Conservation (phyloP, 1,140 invertebrate genomes). For the Scaptodrosophila lebanonensis region DNA sequence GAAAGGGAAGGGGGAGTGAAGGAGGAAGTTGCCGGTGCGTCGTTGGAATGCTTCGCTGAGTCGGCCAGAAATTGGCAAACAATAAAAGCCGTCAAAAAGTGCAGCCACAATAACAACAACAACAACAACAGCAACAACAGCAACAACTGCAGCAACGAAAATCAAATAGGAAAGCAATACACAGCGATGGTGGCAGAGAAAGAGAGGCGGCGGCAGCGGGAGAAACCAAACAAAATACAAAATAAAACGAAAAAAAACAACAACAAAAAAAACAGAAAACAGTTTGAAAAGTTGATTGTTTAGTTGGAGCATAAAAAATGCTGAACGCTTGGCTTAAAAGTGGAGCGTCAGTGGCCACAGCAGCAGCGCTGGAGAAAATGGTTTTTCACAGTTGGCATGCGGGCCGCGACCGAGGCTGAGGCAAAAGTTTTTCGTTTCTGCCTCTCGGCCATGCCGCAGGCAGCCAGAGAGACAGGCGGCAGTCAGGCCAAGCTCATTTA, state of each 20-base stretch:
- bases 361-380: slow-evolving; percentile 34
- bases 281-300: slow-evolving; percentile 75
- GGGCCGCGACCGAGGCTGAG: slow-evolving; percentile 16
- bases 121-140: slow-evolving; percentile 1
- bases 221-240: slow-evolving; percentile 15
- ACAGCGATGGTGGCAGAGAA: slow-evolving; percentile 15
- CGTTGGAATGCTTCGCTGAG: slow-evolving; percentile 61
- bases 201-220: slow-evolving; percentile 9
- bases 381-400: slow-evolving; percentile 50
- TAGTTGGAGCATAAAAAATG: slow-evolving; percentile 73
- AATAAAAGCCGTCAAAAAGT: slow-evolving; percentile 76
- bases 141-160: slow-evolving; percentile 20
- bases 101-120: slow-evolving; percentile 47
- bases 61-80: slow-evolving; percentile 72
- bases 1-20: slow-evolving; percentile 18
- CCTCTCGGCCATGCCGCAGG: too few relatives aligned
- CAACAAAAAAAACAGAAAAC: slow-evolving; percentile 42
- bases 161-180: slow-evolving; percentile 53
- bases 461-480: too few relatives aligned
- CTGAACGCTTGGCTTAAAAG: slow-evolving; percentile 49
- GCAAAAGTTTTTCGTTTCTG: too few relatives aligned
- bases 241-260: slow-evolving; percentile 21
- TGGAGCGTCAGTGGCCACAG: slow-evolving; percentile 61
- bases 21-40: slow-evolving; percentile 54
- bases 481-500: slow-evolving; percentile 20